phyloP scores from a whole-genome alignment of 2,113 vertebrate species.

The Halichoeres trimaculatus region DNA sequence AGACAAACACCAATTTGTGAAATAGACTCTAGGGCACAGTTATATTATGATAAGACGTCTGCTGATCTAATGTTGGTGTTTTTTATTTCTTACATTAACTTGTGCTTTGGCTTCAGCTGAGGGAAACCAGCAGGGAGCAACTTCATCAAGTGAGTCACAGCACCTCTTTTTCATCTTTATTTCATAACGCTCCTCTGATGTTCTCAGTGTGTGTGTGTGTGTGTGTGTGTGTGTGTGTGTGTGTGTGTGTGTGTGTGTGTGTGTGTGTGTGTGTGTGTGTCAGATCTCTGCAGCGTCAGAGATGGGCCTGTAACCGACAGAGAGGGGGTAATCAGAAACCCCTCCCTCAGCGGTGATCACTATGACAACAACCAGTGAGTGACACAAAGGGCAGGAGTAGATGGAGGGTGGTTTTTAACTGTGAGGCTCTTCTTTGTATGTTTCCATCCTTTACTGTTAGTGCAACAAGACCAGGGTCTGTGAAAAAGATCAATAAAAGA shows the following conservation, averaged over 20 bases:
- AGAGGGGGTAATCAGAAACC: conserved; percentile 84
- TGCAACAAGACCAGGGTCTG: too few species aligned
- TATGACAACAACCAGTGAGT: conserved; percentile 86
- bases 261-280: conserved; percentile 39
- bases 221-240: conserved; percentile 43
- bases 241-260: conserved; percentile 6
- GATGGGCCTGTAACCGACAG: conserved; percentile 70
- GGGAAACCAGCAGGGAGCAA: conserved; percentile 23
- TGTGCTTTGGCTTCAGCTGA: conserved; percentile 41
- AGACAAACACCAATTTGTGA: too few species aligned
- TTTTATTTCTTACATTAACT: neutral
- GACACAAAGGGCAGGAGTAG: conserved; percentile 5
- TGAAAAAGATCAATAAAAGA: too few species aligned
- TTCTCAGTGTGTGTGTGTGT: neutral
- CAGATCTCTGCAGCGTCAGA: conserved; percentile 78
- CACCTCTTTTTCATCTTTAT: conserved; percentile 27
- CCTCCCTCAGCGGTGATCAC: conserved; percentile 64
- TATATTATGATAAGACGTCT: neutral
- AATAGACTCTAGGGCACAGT: too few species aligned
- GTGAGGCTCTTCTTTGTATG: too few species aligned
- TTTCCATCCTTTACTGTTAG: too few species aligned
- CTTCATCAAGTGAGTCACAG: conserved; percentile 54
- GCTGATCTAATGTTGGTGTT: neutral
- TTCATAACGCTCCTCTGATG: conserved; percentile 46
- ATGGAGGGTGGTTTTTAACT: too few species aligned